Evolutionary conservation across 2,113 vertebrate genomes (phyloP), one percentile per base, ranked within the genome.

Genomic region (Sula dactylatra): DNA sequence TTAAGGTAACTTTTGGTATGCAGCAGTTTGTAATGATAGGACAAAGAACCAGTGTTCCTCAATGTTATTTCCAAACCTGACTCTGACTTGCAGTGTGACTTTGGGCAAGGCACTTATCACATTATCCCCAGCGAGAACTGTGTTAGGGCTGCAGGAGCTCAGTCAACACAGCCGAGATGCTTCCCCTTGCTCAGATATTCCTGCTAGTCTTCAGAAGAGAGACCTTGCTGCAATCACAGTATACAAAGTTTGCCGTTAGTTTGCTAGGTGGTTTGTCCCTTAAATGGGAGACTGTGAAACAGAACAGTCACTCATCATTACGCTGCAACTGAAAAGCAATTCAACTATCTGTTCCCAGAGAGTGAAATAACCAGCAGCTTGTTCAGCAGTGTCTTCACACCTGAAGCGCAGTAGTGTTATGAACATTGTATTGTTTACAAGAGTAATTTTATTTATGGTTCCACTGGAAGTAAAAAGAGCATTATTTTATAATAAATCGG

Each of bases 71-170:
- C 31, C 54, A 78, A 54, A 73, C 14, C 13, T 44, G 26, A 65
- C 36, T 47, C 58, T 32, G 67, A 70, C 54, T 54, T 76, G 38
- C 1, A 4, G 38, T 22, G 59, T 52, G 62, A 76, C 16, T 25
- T 72, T 72, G 56, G 21, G 24, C 26, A 79, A 59, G 20, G 13
- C 22, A 32, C 66, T 69, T 80, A 22, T 9, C 42, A 17, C 18
- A 61, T 42, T 15, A 47, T 29, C 18, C 45, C 52, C 1, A 5
- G 0, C 0, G 16, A 61, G 31, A 90, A 16, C 40, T 27, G 4
- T 26, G 31, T 20, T 12, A 54, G 16, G 66, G 11, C 36, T 69
- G 32, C 21, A 62, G 47, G 13, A 64, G 32, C 34, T 74, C 34
- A n/a, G 19, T 40, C 61, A 71, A 55, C 15, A 72, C 11, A 62